These are phyloP conservation scores for Phylloscopus collybita DNA, from an alignment of 2,797 vertebrate species.

Conservation along the genomic window DNA sequence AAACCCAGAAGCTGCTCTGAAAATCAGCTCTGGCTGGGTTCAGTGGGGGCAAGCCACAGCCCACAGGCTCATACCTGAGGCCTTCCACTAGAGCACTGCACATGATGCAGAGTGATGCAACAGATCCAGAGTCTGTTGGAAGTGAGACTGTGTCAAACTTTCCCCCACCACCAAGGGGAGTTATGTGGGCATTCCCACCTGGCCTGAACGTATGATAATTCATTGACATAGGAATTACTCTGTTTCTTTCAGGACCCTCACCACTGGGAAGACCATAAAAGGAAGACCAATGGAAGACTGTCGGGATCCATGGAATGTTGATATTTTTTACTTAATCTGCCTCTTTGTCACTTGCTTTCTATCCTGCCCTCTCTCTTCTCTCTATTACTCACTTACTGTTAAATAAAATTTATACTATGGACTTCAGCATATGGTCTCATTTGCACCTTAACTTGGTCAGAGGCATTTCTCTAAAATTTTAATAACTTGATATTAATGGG, in stretches of 20 bases:
- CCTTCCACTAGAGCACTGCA: neutral
- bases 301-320: rapidly evolving
- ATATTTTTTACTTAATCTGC: neutral
- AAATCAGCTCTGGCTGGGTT: neutral
- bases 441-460: neutral
- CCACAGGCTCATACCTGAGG: neutral
- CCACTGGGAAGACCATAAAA: neutral
- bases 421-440: neutral
- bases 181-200: neutral
- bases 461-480: neutral
- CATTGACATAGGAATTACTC: neutral
- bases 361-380: neutral
- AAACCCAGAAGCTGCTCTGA: neutral
- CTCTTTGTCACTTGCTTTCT: neutral
- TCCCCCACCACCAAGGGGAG: rapidly evolving
- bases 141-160: neutral
- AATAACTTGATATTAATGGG: neutral
- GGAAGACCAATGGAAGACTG: neutral
- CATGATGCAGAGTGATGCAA: rapidly evolving
- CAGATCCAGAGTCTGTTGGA: neutral
- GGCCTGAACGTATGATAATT: neutral
- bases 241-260: neutral
- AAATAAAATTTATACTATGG: neutral
- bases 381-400: neutral
- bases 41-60: rapidly evolving